Evolutionary conservation across 2,797 vertebrate genomes (phyloP), one percentile per base, ranked within the genome.

Genomic region (Clarias pachynema): DNA sequence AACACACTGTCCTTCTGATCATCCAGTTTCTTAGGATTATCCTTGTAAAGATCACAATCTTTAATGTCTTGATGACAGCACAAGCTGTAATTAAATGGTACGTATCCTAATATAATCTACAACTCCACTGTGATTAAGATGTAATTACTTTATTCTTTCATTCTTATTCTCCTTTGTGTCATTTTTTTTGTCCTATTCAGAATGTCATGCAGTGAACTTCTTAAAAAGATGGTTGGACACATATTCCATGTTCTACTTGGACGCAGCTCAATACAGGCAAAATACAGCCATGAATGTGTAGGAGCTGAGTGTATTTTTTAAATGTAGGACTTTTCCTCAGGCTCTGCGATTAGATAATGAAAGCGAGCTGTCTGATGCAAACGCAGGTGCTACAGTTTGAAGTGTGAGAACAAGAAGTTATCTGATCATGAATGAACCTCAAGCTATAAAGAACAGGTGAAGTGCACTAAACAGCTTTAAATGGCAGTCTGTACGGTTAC

Each of bases 71-170:
- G 87, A 91, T 95, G 89, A 96, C 95, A 31, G 89, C 40, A 40
- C 89, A 91, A 20, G 88, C 89, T 53, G 90, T 95, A 80, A 92
- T 94, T 70, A 95, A 93, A 87, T 95, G 94, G 95, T 96, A 91
- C 93, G 31, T 22, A 3, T 44, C 68, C 15, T 34, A n/a, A 37
- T 80, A 62, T 9, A 63, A 37, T 26, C 3, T n/a, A 29, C 7
- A 34, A 49, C 9, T 62, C 2, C 59, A 40, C 63, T 57, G 22
- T 84, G 18, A 66, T 34, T 8, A 44, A 26, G 10, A 62, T 77
- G 2, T 56, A 29, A n/a, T 31, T 72, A 1, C n/a, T 26, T 26
- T 2, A n/a, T 56, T 8, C n/a, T 22, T 37, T 44, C 20, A 56
- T 37, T 22, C 8, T 37, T 20, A 2, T 44, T 40, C 6, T 10